Conservation (phyloP, 2,113 vertebrate genomes). For the Brienomyrus brachyistius region DNA sequence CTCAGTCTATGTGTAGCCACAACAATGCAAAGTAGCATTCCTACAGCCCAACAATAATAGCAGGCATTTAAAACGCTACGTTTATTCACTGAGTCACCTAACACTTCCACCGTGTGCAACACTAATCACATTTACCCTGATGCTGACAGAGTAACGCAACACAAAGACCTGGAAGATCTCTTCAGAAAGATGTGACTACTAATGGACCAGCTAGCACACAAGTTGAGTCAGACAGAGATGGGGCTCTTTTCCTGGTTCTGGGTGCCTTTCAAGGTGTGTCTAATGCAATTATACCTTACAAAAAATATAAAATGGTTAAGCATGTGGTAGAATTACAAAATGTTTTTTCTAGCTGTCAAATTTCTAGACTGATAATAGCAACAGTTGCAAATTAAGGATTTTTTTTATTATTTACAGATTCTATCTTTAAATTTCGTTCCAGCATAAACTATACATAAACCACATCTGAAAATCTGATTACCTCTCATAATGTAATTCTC, state of each 20-base stretch:
- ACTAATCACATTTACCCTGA: slow-evolving; percentile 41
- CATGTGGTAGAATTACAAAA: not conserved
- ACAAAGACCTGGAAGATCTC: not conserved
- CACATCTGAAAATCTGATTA: not conserved
- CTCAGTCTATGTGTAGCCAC: slow-evolving; percentile 57
- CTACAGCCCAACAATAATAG: slow-evolving; percentile 13
- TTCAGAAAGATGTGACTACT: not conserved
- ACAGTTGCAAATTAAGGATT: not conserved
- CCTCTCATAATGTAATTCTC: not conserved
- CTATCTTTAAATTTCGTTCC: not conserved
- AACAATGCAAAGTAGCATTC: slow-evolving; percentile 9
- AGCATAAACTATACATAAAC: not conserved
- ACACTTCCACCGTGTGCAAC: slow-evolving; percentile 28
- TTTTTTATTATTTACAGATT: not conserved
- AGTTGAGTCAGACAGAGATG: not conserved
- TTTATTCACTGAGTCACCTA: slow-evolving; percentile 32
- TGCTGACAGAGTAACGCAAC: not conserved
- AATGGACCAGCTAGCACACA: not conserved
- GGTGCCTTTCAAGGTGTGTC: not conserved
- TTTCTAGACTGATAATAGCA: not conserved
- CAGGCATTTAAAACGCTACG: slow-evolving; percentile 23
- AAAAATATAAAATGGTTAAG: not conserved
- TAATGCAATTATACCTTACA: not conserved
- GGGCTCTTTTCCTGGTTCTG: not conserved
- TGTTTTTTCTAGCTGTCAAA: not conserved